These are phyloP conservation scores for Ancistrus triradiatus DNA, from an alignment of 2,113 vertebrate species.

Conservation along the genomic window DNA sequence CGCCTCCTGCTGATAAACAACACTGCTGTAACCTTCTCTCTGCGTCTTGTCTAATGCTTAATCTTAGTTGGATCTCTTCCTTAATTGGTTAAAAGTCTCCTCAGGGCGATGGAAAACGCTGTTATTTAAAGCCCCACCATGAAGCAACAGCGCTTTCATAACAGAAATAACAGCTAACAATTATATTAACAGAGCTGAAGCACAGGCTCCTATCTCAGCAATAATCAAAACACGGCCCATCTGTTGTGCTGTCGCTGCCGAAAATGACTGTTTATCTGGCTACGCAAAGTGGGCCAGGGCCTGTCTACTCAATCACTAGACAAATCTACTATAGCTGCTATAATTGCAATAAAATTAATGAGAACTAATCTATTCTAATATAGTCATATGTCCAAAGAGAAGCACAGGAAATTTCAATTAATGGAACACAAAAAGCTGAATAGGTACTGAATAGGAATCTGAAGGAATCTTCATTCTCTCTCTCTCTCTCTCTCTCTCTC, in stretches of 20 bases:
- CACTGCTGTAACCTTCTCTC: slow-evolving; percentile 63
- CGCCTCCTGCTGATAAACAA: slow-evolving; percentile 64
- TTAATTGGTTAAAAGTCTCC: slow-evolving; percentile 77
- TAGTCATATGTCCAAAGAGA: background rate
- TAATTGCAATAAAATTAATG: slow-evolving; percentile 60
- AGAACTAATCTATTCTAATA: slow-evolving; percentile 10
- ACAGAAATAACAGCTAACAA: slow-evolving; percentile 73
- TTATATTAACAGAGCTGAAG: slow-evolving; percentile 74
- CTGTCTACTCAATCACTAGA: slow-evolving; percentile 62
- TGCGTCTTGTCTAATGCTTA: slow-evolving; percentile 68
- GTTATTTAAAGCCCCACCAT: slow-evolving; percentile 70
- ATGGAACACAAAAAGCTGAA: slow-evolving; percentile 30
- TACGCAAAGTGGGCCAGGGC: slow-evolving; percentile 63
- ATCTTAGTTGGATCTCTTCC: slow-evolving; percentile 72
- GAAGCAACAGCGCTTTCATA: slow-evolving; percentile 75
- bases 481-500: slow-evolving; percentile 35
- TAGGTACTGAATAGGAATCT: slow-evolving; percentile 24
- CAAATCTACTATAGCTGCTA: slow-evolving; percentile 47
- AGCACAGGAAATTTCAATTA: slow-evolving; percentile 8
- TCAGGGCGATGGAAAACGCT: slow-evolving; percentile 70
- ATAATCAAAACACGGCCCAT: slow-evolving; percentile 75
- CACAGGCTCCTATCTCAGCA: slow-evolving; percentile 66
- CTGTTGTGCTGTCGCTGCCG: slow-evolving; percentile 67
- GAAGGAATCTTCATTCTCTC: slow-evolving; percentile 38
- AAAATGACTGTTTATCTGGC: slow-evolving; percentile 67